phyloP scores from a whole-genome alignment of 2,113 vertebrate species.

The Platysternon megacephalum region DNA sequence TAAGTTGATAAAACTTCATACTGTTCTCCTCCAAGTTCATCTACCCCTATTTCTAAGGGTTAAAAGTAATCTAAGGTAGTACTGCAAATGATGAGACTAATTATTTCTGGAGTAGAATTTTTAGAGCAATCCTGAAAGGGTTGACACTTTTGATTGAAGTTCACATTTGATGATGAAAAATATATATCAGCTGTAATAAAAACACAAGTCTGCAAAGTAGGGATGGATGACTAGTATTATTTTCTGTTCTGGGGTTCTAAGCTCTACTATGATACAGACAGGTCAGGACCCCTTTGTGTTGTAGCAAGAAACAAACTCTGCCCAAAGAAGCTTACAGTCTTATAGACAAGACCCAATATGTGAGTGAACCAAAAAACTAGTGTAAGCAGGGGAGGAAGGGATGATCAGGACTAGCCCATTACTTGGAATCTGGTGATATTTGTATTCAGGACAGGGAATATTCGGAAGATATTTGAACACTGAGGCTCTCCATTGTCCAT shows the following conservation, averaged over 20 bases:
- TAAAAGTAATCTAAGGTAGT: neutral
- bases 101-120: neutral
- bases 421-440: neutral
- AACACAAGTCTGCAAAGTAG: rapidly evolving
- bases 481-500: neutral
- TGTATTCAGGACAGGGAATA: neutral
- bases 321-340: neutral
- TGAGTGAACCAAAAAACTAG: neutral
- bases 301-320: neutral
- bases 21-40: neutral
- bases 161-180: neutral
- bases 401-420: neutral
- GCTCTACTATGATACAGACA: neutral
- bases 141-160: neutral
- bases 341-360: neutral
- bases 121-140: neutral
- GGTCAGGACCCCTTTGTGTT: neutral
- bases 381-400: neutral
- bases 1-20: neutral
- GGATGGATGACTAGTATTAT: neutral
- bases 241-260: neutral
- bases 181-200: neutral
- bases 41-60: neutral
- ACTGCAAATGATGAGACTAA: neutral
- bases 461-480: neutral